Percentiles rank a stretch among this genome's conserved stretches.
phyloP scores from a whole-genome alignment of 2,113 vertebrate genomes.

The Dendropsophus ebraccatus region DNA sequence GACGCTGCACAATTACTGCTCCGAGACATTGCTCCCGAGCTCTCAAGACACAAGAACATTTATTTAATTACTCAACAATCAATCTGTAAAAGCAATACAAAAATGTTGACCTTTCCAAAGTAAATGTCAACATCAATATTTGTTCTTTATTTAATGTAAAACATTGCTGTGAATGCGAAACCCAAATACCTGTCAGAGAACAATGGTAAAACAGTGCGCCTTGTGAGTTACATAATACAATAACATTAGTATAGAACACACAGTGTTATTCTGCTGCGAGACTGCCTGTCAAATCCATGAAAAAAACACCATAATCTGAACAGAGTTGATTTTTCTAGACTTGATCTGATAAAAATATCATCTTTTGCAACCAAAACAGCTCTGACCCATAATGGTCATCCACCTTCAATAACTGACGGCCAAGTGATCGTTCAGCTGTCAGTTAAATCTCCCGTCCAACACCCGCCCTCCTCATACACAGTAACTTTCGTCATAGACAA shows the following conservation, averaged over 20 bases:
- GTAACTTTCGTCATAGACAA: too few species aligned
- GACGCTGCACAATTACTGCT: neutral
- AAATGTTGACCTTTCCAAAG: conserved; percentile 43
- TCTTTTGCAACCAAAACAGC: too few species aligned
- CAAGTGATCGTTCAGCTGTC: too few species aligned
- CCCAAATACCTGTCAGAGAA: conserved; percentile 26
- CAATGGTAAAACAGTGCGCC: conserved; percentile 8
- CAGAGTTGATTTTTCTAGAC: neutral
- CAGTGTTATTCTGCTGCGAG: neutral
- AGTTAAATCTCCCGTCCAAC: too few species aligned
- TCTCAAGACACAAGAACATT: conserved; percentile 27
- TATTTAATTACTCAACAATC: conserved; percentile 45
- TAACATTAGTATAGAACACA: neutral
- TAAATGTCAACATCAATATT: conserved; percentile 47
- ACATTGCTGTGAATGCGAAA: neutral
- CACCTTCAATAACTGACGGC: too few species aligned
- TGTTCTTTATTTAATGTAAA: conserved; percentile 40
- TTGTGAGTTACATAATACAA: neutral
- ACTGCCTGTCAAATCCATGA: neutral
- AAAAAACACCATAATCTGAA: neutral
- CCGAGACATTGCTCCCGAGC: neutral
- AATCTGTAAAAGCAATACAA: conserved; percentile 42
- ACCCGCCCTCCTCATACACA: too few species aligned
- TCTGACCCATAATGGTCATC: neutral
- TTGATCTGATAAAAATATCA: too few species aligned